Conservation (phyloP, 2,113 vertebrate species). For the Crypturellus undulatus region DNA sequence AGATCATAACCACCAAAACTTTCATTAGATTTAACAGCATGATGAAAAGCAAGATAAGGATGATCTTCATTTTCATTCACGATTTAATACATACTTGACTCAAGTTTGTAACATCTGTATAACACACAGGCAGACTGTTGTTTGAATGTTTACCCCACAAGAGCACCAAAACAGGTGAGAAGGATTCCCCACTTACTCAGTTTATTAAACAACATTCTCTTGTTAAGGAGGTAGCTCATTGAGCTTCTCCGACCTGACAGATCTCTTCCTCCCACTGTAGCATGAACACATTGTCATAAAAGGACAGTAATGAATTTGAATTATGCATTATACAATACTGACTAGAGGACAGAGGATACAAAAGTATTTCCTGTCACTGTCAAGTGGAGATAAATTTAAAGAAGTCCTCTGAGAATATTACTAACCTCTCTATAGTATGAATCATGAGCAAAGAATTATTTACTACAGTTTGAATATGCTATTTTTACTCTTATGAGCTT, state of each 20-base stretch:
- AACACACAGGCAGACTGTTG: background rate
- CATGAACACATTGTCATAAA: rapidly evolving
- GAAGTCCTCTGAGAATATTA: background rate
- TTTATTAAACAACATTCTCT: background rate
- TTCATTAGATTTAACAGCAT: rapidly evolving
- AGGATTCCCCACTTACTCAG: background rate
- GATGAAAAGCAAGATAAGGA: background rate
- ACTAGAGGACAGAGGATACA: background rate
- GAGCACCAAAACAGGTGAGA: background rate
- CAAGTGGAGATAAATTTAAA: background rate
- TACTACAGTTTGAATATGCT: background rate
- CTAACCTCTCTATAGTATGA: background rate
- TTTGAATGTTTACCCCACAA: background rate
- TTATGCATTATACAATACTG: background rate
- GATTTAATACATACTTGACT: background rate
- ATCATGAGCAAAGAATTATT: background rate
- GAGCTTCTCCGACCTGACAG: background rate
- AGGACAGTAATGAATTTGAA: background rate
- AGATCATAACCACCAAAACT: background rate
- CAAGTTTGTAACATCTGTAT: background rate
- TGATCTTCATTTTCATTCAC: background rate
- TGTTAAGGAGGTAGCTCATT: background rate
- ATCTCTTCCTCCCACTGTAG: background rate
- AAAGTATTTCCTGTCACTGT: background rate
- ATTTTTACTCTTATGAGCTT: background rate